Conservation (phyloP, 35 echinoderm and acorn worm species). For the Ptychodera flava region DNA sequence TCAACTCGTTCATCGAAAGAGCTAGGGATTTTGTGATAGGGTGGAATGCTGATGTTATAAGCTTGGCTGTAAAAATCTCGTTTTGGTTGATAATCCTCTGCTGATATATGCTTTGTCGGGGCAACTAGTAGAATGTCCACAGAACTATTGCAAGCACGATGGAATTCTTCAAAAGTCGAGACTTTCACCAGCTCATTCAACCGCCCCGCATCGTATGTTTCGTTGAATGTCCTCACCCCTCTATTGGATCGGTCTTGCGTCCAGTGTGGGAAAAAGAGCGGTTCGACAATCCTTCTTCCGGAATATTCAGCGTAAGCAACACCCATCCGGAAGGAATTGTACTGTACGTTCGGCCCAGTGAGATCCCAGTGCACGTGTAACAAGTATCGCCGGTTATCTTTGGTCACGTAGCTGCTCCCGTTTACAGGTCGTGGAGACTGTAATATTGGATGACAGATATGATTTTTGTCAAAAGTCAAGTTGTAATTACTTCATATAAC, state of each 20-base stretch:
- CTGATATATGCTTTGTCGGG: not conserved
- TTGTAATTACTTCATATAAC: too few relatives aligned
- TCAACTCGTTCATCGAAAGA: not conserved
- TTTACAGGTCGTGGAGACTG: too few relatives aligned
- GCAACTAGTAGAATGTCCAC: not conserved
- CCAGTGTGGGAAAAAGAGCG: not conserved
- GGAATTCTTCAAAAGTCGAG: not conserved
- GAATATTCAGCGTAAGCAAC: not conserved
- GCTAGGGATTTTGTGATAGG: not conserved
- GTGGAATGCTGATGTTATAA: not conserved
- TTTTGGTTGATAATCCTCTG: not conserved
- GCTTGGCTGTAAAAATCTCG: not conserved
- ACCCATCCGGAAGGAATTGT: not conserved
- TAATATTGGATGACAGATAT: too few relatives aligned
- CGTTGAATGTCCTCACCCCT: not conserved
- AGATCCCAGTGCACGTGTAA: not conserved
- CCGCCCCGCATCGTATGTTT: not conserved
- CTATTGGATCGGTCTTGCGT: not conserved
- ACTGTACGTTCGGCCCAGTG: not conserved
- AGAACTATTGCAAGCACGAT: not conserved
- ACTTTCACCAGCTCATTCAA: not conserved
- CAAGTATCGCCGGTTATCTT: too few relatives aligned
- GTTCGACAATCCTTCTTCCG: not conserved
- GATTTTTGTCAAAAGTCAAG: too few relatives aligned
- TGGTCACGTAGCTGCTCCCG: too few relatives aligned